Evolutionary conservation across 92 coral and sea anemone species (phyloP), one percentile per base, ranked within the genome.

Genomic region (Siderastrea siderea): DNA sequence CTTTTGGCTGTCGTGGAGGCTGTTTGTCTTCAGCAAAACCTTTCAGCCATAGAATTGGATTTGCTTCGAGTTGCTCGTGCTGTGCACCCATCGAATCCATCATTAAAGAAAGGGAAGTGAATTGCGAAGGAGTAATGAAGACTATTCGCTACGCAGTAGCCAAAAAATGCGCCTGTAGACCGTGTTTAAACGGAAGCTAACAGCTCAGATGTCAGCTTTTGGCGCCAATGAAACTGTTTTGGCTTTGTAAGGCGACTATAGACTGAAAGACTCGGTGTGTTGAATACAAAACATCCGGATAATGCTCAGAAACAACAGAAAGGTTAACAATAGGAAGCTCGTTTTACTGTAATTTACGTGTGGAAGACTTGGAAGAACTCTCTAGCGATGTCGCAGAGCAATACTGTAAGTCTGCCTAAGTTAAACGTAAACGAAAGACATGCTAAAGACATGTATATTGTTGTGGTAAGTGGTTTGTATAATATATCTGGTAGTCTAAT

Each of bases 21-120:
- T 98, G 99, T 84, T 80, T 96, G 75, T 98, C 99, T 3, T 95
- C 99, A 38, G 96, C 96, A 10, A 93, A 84, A 87, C 96, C 99
- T 66, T 80, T 85, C 87, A 55, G 86, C 80, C n/a, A 87, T 86
- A 78, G 88, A 55, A 72, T 82, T 55, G 96, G 94, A n/a, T 89
- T 98, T 79, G 98, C 98, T 38, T 87, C 94, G 19, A 91, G 96
- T 84, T 98, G 99, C 79, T 94, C 98, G 38, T 98, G 99, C 71
- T 98, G 99, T 82, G 94, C 96, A 26, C 99, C 99, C 38, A 87
- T 94, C 49, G 61, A 77, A 86, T 72, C 77, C 47, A 15, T 47
- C 64, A 79, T 55, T 38, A 79, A 78, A 74, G 93, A 83, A 71
- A 73, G 15, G 8, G 53, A 74, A 59, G n/a, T 81, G 13, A 26